Conservation (phyloP, 2,797 vertebrate genomes). For the Acestrorhynchus altus region DNA sequence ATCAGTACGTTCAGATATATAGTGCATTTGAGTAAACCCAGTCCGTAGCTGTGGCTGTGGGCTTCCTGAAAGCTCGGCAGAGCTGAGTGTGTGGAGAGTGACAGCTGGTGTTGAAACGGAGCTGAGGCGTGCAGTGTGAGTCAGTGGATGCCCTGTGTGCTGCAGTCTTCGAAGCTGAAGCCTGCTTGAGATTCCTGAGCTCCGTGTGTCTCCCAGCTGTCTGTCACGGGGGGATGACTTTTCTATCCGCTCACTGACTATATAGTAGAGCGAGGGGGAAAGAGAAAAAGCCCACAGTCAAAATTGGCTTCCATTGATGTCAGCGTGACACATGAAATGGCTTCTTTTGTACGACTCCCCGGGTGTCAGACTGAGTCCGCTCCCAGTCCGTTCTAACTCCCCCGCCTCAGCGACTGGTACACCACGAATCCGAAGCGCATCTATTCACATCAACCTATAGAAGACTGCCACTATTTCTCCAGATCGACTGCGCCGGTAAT, state of each 20-base stretch:
- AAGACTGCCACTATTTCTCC: conserved; percentile 29
- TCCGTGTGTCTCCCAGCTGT: conserved; percentile 37
- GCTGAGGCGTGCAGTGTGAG: conserved; percentile 18
- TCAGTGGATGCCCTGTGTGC: conserved; percentile 19
- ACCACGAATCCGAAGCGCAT: not conserved
- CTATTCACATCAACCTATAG: not conserved
- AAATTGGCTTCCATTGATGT: conserved; percentile 44
- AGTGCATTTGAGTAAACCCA: not conserved
- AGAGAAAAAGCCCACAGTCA: not conserved
- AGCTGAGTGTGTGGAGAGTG: conserved; percentile 24
- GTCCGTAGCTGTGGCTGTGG: not conserved
- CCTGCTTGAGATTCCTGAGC: conserved; percentile 28
- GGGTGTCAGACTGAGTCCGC: conserved; percentile 6
- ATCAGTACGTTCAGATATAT: too few species aligned
- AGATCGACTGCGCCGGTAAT: not conserved
- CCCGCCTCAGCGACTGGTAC: not conserved
- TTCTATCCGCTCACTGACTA: conserved; percentile 39
- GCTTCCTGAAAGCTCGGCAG: conserved; percentile 13
- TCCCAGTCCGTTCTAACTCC: not conserved
- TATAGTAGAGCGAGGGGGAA: conserved; percentile 18
- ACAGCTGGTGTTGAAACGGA: conserved; percentile 38
- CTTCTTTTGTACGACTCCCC: conserved; percentile 47
- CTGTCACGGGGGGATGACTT: conserved; percentile 49
- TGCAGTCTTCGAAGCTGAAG: conserved; percentile 30
- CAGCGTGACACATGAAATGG: conserved; percentile 50